phyloP scores from a whole-genome alignment of 2,888 invertebrate species.

The Cabera pusaria region DNA sequence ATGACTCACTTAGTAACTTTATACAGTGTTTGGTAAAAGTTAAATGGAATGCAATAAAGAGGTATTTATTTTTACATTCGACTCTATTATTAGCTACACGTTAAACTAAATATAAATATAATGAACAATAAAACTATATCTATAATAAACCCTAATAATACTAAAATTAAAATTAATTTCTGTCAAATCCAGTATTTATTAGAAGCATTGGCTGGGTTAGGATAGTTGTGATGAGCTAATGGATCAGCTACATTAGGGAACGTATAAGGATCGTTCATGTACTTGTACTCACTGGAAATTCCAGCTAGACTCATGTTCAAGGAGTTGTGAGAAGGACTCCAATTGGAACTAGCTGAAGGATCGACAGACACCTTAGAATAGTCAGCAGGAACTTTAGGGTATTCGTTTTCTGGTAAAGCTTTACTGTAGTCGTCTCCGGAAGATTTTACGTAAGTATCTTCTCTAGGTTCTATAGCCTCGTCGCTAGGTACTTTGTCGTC shows the following conservation, averaged over 20 bases:
- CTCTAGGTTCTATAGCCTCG: conserved; percentile 70
- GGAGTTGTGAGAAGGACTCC: conserved; percentile 77
- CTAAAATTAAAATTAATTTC: conserved; percentile 20
- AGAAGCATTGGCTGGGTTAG: conserved; percentile 66
- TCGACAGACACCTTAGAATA: conserved; percentile 77
- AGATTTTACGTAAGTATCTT: conserved; percentile 66
- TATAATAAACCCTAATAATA: conserved; percentile 28
- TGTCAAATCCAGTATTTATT: conserved; percentile 82
- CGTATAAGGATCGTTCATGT: conserved; percentile 77
- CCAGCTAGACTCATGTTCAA: conserved; percentile 77
- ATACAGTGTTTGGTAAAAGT: conserved; percentile 76
- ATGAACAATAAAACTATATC: conserved; percentile 34
- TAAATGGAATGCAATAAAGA: conserved; percentile 74
- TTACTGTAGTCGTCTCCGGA: conserved; percentile 66
- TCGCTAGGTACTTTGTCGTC: conserved; percentile 67
- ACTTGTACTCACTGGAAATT: conserved; percentile 75
- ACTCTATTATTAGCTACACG: conserved; percentile 39
- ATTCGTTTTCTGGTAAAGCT: conserved; percentile 75
- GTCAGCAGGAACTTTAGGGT: conserved; percentile 81
- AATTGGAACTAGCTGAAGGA: conserved; percentile 78
- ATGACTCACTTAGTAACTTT: conserved; percentile 68
- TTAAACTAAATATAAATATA: conserved; percentile 53
- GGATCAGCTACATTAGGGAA: conserved; percentile 75
- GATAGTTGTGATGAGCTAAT: conserved; percentile 71
- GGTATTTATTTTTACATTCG: conserved; percentile 67